Conservation (phyloP, 2,797 vertebrate genomes). For the Pipistrellus pipistrellus region DNA sequence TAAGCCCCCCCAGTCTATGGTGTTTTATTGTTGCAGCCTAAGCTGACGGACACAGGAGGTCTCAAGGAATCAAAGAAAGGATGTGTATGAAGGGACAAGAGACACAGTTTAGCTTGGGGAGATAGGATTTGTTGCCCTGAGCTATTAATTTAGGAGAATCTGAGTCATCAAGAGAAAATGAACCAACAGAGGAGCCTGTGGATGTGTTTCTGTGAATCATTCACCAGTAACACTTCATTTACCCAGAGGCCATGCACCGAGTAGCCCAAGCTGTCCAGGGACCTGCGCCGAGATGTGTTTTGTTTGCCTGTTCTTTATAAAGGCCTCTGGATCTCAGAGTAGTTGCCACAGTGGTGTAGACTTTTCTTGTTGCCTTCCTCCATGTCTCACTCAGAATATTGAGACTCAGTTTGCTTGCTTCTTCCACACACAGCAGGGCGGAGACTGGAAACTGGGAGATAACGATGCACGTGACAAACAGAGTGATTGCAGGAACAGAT, state of each 20-base stretch:
- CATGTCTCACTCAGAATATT: not conserved
- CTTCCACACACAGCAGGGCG: not conserved
- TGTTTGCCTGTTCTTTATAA: not conserved
- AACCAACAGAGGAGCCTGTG: not conserved
- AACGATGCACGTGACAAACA: fast-evolving
- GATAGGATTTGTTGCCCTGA: not conserved
- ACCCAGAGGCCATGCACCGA: not conserved
- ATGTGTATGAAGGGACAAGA: not conserved
- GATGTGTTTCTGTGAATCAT: not conserved
- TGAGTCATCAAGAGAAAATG: not conserved
- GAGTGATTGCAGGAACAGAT: not conserved
- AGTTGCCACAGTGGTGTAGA: not conserved
- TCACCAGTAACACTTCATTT: not conserved
- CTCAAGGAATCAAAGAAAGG: not conserved
- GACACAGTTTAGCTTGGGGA: not conserved
- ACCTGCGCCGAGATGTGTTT: not conserved
- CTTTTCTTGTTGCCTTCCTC: not conserved
- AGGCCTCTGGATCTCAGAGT: not conserved
- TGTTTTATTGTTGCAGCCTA: not conserved
- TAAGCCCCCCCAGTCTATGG: not conserved
- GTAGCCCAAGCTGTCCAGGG: not conserved
- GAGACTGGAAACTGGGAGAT: not conserved
- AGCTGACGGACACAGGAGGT: not conserved
- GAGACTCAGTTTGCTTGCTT: not conserved
- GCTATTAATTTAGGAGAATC: not conserved